Evolutionary conservation across 2,888 invertebrate genomes (phyloP).

Genomic region (Cinara cedri): DNA sequence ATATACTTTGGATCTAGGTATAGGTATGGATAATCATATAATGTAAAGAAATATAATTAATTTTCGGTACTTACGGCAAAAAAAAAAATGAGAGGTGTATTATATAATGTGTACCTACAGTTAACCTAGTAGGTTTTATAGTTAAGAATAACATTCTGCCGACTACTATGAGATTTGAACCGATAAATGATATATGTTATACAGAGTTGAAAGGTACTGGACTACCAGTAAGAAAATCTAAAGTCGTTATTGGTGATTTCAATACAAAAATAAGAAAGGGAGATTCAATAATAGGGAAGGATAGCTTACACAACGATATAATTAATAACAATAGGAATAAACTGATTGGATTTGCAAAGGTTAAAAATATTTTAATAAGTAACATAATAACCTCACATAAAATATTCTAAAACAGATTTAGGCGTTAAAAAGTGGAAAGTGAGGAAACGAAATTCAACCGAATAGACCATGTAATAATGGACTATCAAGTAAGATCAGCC

Average conservation of each 20-base stretch:
- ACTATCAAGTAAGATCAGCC: constrained; percentile 1
- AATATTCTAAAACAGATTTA: background rate
- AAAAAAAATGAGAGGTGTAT: no score
- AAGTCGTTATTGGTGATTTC: constrained; percentile 2
- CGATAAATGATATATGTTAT: no score
- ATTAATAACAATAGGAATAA: no score
- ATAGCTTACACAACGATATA: constrained; percentile 1
- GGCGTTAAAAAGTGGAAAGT: constrained; percentile 2
- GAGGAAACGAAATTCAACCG: constrained; percentile 7
- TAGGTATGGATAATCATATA: no score
- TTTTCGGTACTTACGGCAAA: constrained; percentile 18
- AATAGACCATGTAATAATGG: constrained; percentile 22
- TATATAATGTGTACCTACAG: no score
- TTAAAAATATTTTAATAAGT: no score
- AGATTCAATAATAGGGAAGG: background rate
- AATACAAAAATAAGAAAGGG: background rate
- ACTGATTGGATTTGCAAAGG: no score
- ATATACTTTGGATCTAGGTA: constrained; percentile 25
- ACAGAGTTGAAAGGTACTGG: no score
- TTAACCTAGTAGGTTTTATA: no score
- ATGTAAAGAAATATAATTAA: constrained; percentile 25
- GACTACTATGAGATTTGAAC: no score
- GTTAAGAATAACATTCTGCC: no score
- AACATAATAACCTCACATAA: no score
- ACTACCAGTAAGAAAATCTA: background rate